phyloP scores from a whole-genome alignment of 2,888 invertebrate genomes.

The Carpatolechia fugitivella region DNA sequence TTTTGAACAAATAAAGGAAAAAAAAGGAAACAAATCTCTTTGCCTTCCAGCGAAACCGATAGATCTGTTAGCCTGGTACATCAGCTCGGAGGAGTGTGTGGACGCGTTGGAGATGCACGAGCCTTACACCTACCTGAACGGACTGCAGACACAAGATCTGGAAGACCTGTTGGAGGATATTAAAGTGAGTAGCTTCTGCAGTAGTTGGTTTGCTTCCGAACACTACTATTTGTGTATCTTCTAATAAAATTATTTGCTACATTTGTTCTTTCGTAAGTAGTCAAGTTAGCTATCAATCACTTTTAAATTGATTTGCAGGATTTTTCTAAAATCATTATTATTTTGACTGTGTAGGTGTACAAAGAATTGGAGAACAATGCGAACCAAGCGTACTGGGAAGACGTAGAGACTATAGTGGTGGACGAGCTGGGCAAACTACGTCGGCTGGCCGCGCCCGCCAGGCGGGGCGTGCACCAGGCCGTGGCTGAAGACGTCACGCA shows the following conservation, averaged over 20 bases:
- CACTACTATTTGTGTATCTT: no score
- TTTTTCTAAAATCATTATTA: no score
- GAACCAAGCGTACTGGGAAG: conserved; percentile 96
- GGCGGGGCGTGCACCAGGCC: conserved; percentile 91
- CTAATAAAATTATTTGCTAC: neutral
- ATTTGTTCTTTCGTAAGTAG: neutral
- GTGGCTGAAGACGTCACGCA: conserved; percentile 93
- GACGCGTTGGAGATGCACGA: conserved; percentile 99
- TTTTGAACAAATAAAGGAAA: no score
- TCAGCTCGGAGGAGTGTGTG: conserved; percentile 91
- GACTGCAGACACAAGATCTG: conserved; percentile 91
- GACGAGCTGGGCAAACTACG: conserved; percentile 94
- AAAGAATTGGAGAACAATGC: conserved; percentile 93
- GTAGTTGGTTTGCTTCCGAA: no score
- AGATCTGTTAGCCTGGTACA: conserved; percentile 97
- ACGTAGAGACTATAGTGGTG: conserved; percentile 95
- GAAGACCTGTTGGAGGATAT: conserved; percentile 98
- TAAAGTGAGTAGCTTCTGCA: conserved; percentile 74
- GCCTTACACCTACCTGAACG: conserved; percentile 96
- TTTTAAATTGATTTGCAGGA: no score
- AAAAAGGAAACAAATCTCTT: no score
- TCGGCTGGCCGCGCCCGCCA: conserved; percentile 81
- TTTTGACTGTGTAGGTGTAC: conserved; percentile 81
- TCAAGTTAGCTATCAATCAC: no score
- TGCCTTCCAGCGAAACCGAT: conserved; percentile 92